A percentile compares a stretch with the other conserved stretches of the same genome.
phyloP scores from a whole-genome alignment of 2,888 invertebrate genomes.

The Euspilapteryx auroguttella region DNA sequence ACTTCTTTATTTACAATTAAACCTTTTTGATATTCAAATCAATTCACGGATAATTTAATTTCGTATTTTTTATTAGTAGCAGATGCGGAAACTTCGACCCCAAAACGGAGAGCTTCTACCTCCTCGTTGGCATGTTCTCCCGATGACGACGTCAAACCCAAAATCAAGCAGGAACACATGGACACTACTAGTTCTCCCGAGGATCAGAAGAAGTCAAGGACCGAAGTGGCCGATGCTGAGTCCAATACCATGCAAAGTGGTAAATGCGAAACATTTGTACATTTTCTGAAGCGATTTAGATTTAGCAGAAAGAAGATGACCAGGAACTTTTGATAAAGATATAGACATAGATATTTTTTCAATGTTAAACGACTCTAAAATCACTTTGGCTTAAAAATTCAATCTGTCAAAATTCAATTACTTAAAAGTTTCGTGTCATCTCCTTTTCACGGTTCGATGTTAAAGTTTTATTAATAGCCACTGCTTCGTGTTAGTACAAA shows the following conservation, averaged over 20 bases:
- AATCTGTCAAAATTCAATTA: slow-evolving; percentile 20
- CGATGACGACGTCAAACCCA: slow-evolving; percentile 51
- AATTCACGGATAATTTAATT: too few relatives aligned
- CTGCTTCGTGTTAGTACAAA: too few relatives aligned
- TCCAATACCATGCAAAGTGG: slow-evolving; percentile 91
- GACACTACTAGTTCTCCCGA: slow-evolving; percentile 67
- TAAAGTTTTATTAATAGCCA: slow-evolving; percentile 14
- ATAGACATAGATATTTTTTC: too few relatives aligned
- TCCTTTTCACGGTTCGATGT: slow-evolving; percentile 28
- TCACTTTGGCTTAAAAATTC: too few relatives aligned
- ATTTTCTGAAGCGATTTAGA: background rate
- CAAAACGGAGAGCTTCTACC: slow-evolving; percentile 63
- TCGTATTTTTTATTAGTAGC: slow-evolving; percentile 22
- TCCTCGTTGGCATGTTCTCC: slow-evolving; percentile 57
- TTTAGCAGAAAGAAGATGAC: too few relatives aligned
- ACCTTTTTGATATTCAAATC: too few relatives aligned
- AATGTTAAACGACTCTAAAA: too few relatives aligned
- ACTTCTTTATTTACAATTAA: too few relatives aligned
- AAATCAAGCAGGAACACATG: slow-evolving; percentile 70
- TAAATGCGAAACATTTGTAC: slow-evolving; percentile 50
- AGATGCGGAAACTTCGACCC: slow-evolving; percentile 62
- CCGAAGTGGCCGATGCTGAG: slow-evolving; percentile 84
- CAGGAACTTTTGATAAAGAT: too few relatives aligned
- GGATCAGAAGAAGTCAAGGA: slow-evolving; percentile 73
- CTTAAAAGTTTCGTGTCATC: slow-evolving; percentile 20